Base-by-base conservation (phyloP, 2,888 invertebrate species). In the Nymphalis c-album region DNA sequence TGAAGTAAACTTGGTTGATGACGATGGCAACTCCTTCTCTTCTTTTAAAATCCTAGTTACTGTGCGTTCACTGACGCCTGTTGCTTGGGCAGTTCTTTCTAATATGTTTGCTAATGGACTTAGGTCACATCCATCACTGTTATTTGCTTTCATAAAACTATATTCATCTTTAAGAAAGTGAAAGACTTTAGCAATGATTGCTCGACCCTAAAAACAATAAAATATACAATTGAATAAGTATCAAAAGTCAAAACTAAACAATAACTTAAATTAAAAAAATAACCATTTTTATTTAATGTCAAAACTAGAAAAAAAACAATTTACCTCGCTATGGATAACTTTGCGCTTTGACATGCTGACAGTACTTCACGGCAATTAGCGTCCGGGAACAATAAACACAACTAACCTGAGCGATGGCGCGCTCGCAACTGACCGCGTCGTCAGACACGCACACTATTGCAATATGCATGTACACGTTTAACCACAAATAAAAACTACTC, bases 81-180 rank as follows among this genome's bases (percentile, higher is more conserved):
- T 47, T 47, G 46, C 46, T 47, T 47, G 17, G 46, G 46, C 17
- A 47, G 46, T 47, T 47, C 46, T 47, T 47, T 47, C 46, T 47
- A 47, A 47, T 47, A 47, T 47, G 46, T 47, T 47, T 47, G 46
- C 46, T 47, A 47, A 47, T 47, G 59, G 31, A 18, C 20, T 46
- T 26, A 63, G 46, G 55, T 63, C 63, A n/a, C 63, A 63, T 26
- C 55, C 46, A 16, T 63, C 63, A 26, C 20, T 46, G 46, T 63
- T 63, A 16, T 22, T 20, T 17, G 45, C 18, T 47, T 45, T 63
- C 63, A 63, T 47, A 22, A 63, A 57, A 26, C 17, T 18, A 47
- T 63, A 63, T 63, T 63, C 63, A 40, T 55, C 55, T 57, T 63
- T 63, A 13, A 63, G 47, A 57, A 46, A 63, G 40, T 58, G 31